Evolutionary conservation across 2,113 vertebrate species (phyloP).

Genomic region (Pterophyllum scalare): DNA sequence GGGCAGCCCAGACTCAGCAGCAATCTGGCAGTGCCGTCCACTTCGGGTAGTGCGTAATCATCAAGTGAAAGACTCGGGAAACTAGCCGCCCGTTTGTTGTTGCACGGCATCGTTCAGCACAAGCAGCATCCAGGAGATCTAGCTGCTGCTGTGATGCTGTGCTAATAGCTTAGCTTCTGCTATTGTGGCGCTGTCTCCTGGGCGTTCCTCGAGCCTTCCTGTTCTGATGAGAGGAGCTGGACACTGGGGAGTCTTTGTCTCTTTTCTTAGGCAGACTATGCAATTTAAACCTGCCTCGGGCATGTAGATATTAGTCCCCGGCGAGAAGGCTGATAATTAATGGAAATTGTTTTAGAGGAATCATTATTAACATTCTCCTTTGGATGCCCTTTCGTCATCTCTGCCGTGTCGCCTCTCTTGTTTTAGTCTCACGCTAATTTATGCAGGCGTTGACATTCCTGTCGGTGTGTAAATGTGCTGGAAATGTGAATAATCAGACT

Average conservation of each 20-base stretch:
- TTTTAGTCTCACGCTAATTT: conserved; percentile 70
- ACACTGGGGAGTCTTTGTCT: conserved; percentile 79
- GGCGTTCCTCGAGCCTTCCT: conserved; percentile 69
- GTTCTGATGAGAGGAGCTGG: conserved; percentile 75
- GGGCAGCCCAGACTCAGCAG: conserved; percentile 25
- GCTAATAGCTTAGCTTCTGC: conserved; percentile 65
- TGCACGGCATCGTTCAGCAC: conserved; percentile 24
- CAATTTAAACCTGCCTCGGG: conserved; percentile 86
- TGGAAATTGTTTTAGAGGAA: conserved; percentile 87
- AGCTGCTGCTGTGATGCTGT: conserved; percentile 33
- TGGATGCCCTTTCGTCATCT: conserved; percentile 84
- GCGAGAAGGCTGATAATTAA: conserved; percentile 83
- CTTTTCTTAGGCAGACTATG: conserved; percentile 79
- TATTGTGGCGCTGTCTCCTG: conserved; percentile 72
- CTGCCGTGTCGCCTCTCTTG: conserved; percentile 58
- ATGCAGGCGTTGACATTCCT: conserved; percentile 72
- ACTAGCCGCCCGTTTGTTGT: conserved; percentile 1
- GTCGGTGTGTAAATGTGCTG: conserved; percentile 51
- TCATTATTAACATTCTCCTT: conserved; percentile 87
- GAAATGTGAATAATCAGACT: conserved; percentile 74
- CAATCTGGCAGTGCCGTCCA: conserved; percentile 28
- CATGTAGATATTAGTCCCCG: conserved; percentile 85
- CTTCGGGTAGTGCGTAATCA: conserved; percentile 16
- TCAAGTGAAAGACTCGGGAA: conserved; percentile 15
- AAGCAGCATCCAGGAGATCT: conserved; percentile 19